Conservation (phyloP, 1,140 invertebrate species). For the Colletes gigas region DNA sequence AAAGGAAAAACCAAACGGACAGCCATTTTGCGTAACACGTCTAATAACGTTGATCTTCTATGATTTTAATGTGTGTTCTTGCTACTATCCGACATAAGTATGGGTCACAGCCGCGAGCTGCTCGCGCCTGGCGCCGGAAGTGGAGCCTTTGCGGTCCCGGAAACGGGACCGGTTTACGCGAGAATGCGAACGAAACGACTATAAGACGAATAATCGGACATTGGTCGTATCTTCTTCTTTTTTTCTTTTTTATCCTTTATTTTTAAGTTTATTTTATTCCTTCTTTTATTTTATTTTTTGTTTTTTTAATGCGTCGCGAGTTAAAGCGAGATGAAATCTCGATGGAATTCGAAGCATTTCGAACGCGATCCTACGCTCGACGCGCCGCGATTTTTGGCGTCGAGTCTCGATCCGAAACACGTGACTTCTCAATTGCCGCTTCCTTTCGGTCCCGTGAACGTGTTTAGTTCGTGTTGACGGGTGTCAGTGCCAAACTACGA, state of each 20-base stretch:
- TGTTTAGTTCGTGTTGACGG: constrained; percentile 10
- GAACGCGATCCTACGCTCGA: not conserved
- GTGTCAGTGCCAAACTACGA: constrained; percentile 42
- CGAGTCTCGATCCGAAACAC: not conserved
- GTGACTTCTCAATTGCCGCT: constrained; percentile 17
- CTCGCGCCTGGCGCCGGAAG: constrained; percentile 43
- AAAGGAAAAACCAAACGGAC: not conserved
- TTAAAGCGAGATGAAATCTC: not conserved
- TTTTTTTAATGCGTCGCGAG: not conserved
- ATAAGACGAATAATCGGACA: too few relatives aligned
- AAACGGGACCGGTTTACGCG: not conserved
- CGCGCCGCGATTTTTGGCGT: not conserved
- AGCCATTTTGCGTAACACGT: constrained; percentile 32
- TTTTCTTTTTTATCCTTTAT: not conserved
- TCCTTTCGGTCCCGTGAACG: not conserved
- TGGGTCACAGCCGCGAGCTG: constrained; percentile 43
- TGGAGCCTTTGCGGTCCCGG: constrained; percentile 21
- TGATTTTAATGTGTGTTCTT: constrained; percentile 71
- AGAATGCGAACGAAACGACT: too few relatives aligned
- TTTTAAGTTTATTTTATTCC: not conserved
- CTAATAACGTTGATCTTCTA: constrained; percentile 65
- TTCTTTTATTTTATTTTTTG: not conserved
- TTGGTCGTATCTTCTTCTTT: not conserved
- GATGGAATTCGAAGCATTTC: constrained; percentile 1
- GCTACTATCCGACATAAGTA: constrained; percentile 62